Base-by-base conservation (phyloP, 2,888 invertebrate species). In the Volucella inflata region DNA sequence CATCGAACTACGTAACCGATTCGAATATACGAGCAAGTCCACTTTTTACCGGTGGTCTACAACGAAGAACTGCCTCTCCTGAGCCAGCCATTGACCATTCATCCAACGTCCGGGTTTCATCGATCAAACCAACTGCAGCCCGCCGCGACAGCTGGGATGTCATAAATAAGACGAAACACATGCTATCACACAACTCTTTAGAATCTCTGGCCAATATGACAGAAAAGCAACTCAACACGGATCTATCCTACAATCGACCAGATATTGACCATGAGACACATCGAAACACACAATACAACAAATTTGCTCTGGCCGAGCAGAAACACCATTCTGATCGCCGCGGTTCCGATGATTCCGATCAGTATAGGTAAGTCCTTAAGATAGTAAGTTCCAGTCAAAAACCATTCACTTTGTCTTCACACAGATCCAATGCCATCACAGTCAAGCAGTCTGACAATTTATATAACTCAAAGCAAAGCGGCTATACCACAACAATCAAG, bases 81-180 rank as follows among this genome's bases (percentile, higher is more conserved):
- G 92, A 92, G 60, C 91, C 90, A 42, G 92, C 94, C 30, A 92
- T 94, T 14, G 94, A 94, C 89, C 93, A 94, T 76, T 93, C 93
- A 38, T 94, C 94, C 4, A 94, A 94, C 87, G 92, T 94, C 64
- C 92, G 93, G 89, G 95, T 95, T 2, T 95, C 95, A 0, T 93
- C 94, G 1, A 91, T 93, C 87, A 93, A 94, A 79, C 93, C 94
- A 38, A 93, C 93, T 0, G 91, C 93, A 3, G 93, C 94, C 0
- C 93, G 96, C 78, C 94, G 95, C 65, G 96, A 97, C 89, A 96
- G 96, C 30, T 97, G 97, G 96, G 97, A 97, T 89, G 95, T 95
- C 8, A 94, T 97, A 74, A 95, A 96, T 74, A 96, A 96, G 91
- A 96, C 96, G 1, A 94, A 95, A 89, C 95, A 96, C 87, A 94